Evolutionary conservation across 2,797 vertebrate species (phyloP), one percentile per base, ranked within the genome.

Genomic region (Naso thynnoides): DNA sequence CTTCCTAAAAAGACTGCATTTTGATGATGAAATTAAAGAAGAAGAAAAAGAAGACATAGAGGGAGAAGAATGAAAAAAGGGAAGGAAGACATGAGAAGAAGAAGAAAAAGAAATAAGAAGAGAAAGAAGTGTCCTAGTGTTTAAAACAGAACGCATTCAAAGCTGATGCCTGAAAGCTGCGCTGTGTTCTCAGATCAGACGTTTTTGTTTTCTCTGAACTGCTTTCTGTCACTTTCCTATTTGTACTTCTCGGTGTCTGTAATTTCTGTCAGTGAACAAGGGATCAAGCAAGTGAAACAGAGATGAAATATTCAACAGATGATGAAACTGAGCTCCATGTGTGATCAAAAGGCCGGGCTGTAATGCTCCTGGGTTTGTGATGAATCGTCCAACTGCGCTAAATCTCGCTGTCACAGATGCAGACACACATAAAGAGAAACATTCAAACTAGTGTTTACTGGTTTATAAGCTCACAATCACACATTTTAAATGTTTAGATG

Each of bases 231-330:
- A 11, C 23, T 69, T 53, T 57, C 11, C 52, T 72, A 0, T 63
- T 73, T 70, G 39, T 49, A 4, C 52, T n/a, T 59, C 24, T 76
- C 54, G n/a, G 53, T 42, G 61, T 9, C 41, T 62, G 36, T 48
- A 39, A 59, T 70, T 73, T 66, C 42, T 62, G 39, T 39, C 11
- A 27, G 19, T 13, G 3, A 79, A 56, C 42, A 68, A 78, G 68
- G 68, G 76, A 73, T 64, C 31, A 9, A 64, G 58, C 64, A n/a
- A 67, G 13, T 55, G 57, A 77, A 73, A 68, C 52, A 41, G 19
- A 50, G 64, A 84, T 91, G 19, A 89, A 85, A 88, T 83, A 83
- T 88, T 88, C 50, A 89, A 33, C 55, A 67, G 71, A 62, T 81
- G 86, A 80, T 71, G 84, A 79, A 88, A 80, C 69, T 58, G 42